Evolutionary conservation across 2,113 vertebrate species (phyloP), one percentile per base, ranked within the genome.

Genomic region (Ameiurus melas): DNA sequence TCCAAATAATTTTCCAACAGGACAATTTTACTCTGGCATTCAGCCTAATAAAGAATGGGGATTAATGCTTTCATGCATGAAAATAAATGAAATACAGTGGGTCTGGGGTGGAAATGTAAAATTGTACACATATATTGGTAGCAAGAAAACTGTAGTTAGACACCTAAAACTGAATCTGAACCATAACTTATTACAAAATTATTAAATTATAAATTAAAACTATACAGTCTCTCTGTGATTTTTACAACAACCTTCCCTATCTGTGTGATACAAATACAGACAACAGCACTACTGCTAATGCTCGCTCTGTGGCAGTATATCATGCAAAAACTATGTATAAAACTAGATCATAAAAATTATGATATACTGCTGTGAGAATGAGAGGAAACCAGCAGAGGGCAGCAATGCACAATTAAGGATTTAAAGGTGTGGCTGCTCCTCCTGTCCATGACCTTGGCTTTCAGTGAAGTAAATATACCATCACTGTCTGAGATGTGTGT

Each of bases 381-480:
- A 73, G 20, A 70, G 7, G 30, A 47, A 12, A 22, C 64, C 91
- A 91, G 73, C 39, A 91, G 91, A 87, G 83, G 91, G 89, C 89
- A 88, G 91, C 83, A 91, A 64, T 78, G 77, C 64, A 84, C 78
- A 90, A 87, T 30, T 83, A 19, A 87, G 47, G 39, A 53, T 77
- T 77, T 57, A 62, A 85, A 85, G 83, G 77, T 30, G 88, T 82
- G 84, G 84, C 78, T n/a, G 87, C 33, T 81, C 53, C 77, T 71
- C 30, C 55, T 73, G 30, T 58, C 78, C 39, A 25, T 83, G 81
- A 87, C 77, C 84, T 82, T 85, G 60, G 77, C 36, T 62, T 78
- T 51, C 12, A 86, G 16, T 30, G 10, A 33, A 64, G 70, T 20
- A 84, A 77, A 84, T 84, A 88, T 77, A 84, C 20, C 17, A 55